Evolutionary conservation across 2,113 vertebrate genomes (phyloP).

Genomic region (Illadopsis cleaveri): DNA sequence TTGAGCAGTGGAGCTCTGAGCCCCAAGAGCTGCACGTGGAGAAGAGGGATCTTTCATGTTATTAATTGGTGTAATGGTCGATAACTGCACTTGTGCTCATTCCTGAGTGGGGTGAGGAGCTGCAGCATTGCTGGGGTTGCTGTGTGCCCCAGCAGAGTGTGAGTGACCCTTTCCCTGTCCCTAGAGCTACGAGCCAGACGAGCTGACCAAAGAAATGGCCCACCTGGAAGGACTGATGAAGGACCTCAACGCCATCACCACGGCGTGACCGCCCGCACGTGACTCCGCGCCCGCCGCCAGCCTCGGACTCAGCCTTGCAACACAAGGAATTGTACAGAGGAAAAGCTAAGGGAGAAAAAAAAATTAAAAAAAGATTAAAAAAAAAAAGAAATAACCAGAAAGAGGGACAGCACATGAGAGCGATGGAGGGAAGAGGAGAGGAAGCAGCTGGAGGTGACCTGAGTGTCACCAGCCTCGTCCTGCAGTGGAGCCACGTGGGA

Average conservation of each 20-base stretch:
- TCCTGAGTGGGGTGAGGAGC: background rate
- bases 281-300: conserved; percentile 31
- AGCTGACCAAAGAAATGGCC: conserved; percentile 99
- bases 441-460: background rate
- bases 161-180: conserved; percentile 78
- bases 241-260: conserved; percentile 99
- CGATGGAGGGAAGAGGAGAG: background rate
- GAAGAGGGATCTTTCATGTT: background rate
- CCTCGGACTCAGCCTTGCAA: conserved; percentile 72
- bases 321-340: conserved; percentile 75
- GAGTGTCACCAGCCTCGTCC: background rate
- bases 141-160: background rate
- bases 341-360: background rate
- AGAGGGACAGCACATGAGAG: conserved; percentile 62
- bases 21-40: background rate
- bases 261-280: conserved; percentile 74
- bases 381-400: background rate
- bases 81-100: background rate
- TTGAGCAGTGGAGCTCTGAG: background rate
- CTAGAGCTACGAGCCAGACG: conserved; percentile 95
- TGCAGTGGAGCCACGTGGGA: conserved; percentile 15
- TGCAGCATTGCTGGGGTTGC: background rate
- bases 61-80: background rate
- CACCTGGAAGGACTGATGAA: conserved; percentile 99
- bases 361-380: background rate